Base-by-base conservation (phyloP, 2,113 vertebrate genomes). In the Lepus americanus region DNA sequence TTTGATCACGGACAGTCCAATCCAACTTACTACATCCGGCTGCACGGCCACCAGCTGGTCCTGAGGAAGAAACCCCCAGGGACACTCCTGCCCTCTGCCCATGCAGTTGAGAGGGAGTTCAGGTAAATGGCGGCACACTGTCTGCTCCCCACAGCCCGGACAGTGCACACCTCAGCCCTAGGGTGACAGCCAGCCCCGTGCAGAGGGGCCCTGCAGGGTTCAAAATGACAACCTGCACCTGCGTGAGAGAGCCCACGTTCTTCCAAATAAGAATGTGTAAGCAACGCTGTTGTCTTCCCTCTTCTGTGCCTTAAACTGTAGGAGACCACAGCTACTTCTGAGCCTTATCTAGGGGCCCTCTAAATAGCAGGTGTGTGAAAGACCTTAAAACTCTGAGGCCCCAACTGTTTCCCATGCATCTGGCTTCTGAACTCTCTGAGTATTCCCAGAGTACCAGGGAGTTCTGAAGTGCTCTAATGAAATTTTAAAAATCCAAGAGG, bases 51-150 rank as follows among this genome's bases (percentile, higher is more conserved):
- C 10, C 94, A 95, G 44, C 92, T 99, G 16, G 98, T 99, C 83
- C 98, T 99, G 81, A 98, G 98, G 96, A 99, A 98, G 97, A 98
- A 98, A 79, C 97, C 98, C 0, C 96, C 96, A 0, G 93, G 89
- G 6, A 94, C 96, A 11, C 96, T 96, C 2, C 93, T 97, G 23
- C 98, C 98, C 1, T 94, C 97, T 0, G 97, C 97, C 16, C 94
- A 92, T 17, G 94, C 98, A 14, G 61, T 99, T 1, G 85, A 97
- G 9, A 97, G 97, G 84, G 99, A 99, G 53, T 98, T 97, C 98
- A 99, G 99, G 99, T 99, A 96, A 94, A 86, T 67, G 19, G 55
- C 14, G 17, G 19, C 55, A 59, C 17, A 5, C 55, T 59, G 5
- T 19, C 55, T 59, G 55, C 55, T 19, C 55, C 55, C 55, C 55